A percentile compares a stretch with the other conserved stretches of the same genome.
Evolutionary conservation across 92 coral and sea anemone species (phyloP).

Genomic region (Palythoa heliodiscus): DNA sequence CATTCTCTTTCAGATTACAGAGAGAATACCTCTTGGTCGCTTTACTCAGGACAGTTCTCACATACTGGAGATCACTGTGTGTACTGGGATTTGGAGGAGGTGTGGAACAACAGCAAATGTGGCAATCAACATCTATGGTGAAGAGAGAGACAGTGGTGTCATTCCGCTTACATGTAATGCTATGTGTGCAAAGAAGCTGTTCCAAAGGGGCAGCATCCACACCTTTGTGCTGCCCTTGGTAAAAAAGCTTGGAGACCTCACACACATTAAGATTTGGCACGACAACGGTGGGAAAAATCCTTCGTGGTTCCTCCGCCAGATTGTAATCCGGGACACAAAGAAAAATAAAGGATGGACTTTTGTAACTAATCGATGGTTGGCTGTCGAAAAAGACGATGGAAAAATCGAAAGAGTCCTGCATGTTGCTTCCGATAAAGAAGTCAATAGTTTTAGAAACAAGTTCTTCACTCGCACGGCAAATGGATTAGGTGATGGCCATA

Average conservation of each 20-base stretch:
- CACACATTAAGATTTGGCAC: conserved; percentile 90
- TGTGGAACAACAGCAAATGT: conserved; percentile 95
- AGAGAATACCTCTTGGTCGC: conserved; percentile 74
- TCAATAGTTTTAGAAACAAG: conserved; percentile 85
- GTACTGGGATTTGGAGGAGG: conserved; percentile 89
- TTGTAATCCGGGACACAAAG: conserved; percentile 76
- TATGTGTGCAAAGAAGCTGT: conserved; percentile 84
- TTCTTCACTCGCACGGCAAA: conserved; percentile 78
- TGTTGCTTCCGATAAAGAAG: conserved; percentile 70
- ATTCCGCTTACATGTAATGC: conserved; percentile 73
- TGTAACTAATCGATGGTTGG: conserved; percentile 92
- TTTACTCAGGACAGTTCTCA: conserved; percentile 46
- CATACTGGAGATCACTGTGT: conserved; percentile 76
- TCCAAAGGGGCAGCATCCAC: conserved; percentile 86
- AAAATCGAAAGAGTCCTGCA: conserved; percentile 79
- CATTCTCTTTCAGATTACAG: conserved; percentile 63
- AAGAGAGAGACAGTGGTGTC: conserved; percentile 68
- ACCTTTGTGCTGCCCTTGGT: conserved; percentile 70
- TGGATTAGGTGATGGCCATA: conserved; percentile 94
- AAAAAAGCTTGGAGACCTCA: conserved; percentile 73
- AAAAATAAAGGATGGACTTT: conserved; percentile 77
- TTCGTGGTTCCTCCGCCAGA: conserved; percentile 87
- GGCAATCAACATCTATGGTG: conserved; percentile 80
- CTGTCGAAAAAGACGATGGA: conserved; percentile 90
- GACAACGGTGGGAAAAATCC: conserved; percentile 89